phyloP scores from a whole-genome alignment of 2,888 invertebrate species.

The Carterocephalus palaemon region DNA sequence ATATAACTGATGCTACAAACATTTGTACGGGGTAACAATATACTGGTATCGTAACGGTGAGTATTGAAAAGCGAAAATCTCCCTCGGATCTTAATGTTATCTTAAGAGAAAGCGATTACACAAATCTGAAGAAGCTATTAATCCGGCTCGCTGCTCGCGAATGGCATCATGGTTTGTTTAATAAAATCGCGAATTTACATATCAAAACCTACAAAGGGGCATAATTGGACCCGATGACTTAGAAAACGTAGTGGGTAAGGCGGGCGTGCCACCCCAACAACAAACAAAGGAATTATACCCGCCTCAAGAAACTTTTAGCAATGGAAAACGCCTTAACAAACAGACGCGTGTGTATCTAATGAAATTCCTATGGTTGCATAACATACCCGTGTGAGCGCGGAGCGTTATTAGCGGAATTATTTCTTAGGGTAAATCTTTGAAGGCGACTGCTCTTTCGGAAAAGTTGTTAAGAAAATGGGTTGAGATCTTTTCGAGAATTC shows the following conservation, averaged over 20 bases:
- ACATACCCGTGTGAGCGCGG: slow-evolving; percentile 72
- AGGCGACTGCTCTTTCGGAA: slow-evolving; percentile 77
- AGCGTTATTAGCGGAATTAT: slow-evolving; percentile 77
- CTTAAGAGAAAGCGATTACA: slow-evolving; percentile 79
- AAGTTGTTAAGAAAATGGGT: slow-evolving; percentile 79
- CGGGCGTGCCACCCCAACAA: slow-evolving; percentile 66
- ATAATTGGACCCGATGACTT: slow-evolving; percentile 80
- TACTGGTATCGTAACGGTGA: slow-evolving; percentile 14
- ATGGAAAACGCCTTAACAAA: slow-evolving; percentile 80
- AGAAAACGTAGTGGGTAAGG: slow-evolving; percentile 76
- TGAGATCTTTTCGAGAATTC: slow-evolving; percentile 76
- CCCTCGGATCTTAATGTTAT: slow-evolving; percentile 71
- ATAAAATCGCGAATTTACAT: slow-evolving; percentile 80
- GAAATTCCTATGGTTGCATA: slow-evolving; percentile 80
- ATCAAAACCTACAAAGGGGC: slow-evolving; percentile 80
- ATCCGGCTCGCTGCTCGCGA: slow-evolving; percentile 76
- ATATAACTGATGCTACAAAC: slow-evolving; percentile 2
- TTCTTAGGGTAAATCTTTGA: slow-evolving; percentile 76
- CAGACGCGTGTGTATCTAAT: slow-evolving; percentile 79
- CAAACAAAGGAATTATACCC: slow-evolving; percentile 80
- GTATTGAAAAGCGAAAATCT: slow-evolving; percentile 49
- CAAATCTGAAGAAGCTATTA: slow-evolving; percentile 79
- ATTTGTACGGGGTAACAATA: slow-evolving; percentile 3
- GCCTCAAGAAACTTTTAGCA: slow-evolving; percentile 80
- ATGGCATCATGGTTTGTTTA: slow-evolving; percentile 79